These are phyloP conservation scores for Charaxes varanes DNA, from an alignment of 1,140 invertebrate genomes.

Conservation along the genomic window DNA sequence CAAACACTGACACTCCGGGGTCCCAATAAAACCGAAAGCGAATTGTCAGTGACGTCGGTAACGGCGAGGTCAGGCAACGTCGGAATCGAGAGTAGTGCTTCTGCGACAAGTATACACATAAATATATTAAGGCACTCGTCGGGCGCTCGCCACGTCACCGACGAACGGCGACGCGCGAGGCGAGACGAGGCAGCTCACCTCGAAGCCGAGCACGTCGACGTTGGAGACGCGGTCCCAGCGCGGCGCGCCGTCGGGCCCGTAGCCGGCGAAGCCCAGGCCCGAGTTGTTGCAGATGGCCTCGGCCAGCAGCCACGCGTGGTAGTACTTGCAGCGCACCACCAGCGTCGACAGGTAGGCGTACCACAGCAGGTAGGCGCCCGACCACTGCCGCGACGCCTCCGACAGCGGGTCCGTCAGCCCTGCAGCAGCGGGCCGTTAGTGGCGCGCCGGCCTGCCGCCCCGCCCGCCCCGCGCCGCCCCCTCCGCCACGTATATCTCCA, in stretches of 20 bases:
- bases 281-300: slow-evolving; percentile 96
- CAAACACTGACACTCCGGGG: no score
- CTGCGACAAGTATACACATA: no score
- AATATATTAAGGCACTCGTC: no score
- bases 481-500: no score
- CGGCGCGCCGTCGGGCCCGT: slow-evolving; percentile 79
- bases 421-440: no score
- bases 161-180: slow-evolving; percentile 86
- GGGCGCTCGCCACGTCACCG: slow-evolving; percentile 84
- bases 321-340: slow-evolving; percentile 92
- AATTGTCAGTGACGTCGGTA: no score
- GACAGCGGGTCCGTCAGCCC: slow-evolving; percentile 57
- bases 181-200: slow-evolving; percentile 76
- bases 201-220: slow-evolving; percentile 91
- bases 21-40: no score
- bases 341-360: slow-evolving; percentile 87
- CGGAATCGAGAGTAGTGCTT: no score
- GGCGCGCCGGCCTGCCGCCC: no score
- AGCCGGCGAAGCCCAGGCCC: slow-evolving; percentile 93
- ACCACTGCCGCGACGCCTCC: slow-evolving; percentile 63
- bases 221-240: slow-evolving; percentile 94
- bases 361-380: slow-evolving; percentile 79
- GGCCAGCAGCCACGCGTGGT: slow-evolving; percentile 95
- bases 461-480: no score
- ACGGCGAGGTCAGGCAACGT: no score